A percentile compares a stretch with the other conserved stretches of the same genome.
Conservation (phyloP, 2,113 vertebrate species). For the Xiphias gladius region DNA sequence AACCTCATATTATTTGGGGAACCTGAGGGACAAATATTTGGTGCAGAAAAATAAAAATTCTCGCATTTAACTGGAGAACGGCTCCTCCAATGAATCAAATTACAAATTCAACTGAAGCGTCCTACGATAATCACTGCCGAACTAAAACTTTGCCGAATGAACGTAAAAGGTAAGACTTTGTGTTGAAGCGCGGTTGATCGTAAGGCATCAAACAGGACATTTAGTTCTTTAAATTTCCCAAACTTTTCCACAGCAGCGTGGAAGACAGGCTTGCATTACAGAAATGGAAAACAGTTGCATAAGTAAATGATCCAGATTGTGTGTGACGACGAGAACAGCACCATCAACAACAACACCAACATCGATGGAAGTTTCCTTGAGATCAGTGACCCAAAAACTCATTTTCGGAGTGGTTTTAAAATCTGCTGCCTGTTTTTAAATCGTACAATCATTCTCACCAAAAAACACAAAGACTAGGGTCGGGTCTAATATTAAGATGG, state of each 20-base stretch:
- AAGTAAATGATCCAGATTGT: conserved; percentile 72
- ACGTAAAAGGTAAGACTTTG: conserved; percentile 21
- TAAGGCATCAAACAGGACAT: conserved; percentile 69
- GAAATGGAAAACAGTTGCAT: conserved; percentile 80
- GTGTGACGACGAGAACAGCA: conserved; percentile 72
- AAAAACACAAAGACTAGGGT: conserved; percentile 53
- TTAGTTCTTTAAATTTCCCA: conserved; percentile 41
- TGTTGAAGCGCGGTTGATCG: conserved; percentile 43
- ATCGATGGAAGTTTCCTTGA: conserved; percentile 66
- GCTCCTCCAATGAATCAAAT: background rate
- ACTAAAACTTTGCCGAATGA: background rate
- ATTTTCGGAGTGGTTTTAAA: conserved; percentile 28
- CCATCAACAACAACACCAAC: conserved; percentile 72
- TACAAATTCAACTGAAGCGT: background rate
- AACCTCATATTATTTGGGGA: background rate
- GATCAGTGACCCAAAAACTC: conserved; percentile 39
- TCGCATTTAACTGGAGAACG: background rate
- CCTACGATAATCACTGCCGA: background rate
- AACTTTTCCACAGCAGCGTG: conserved; percentile 55
- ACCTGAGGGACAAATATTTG: conserved; percentile 33
- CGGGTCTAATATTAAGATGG: conserved; percentile 48
- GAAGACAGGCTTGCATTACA: conserved; percentile 64
- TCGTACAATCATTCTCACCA: conserved; percentile 64
- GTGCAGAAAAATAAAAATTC: background rate
- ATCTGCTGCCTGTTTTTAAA: conserved; percentile 54